Evolutionary conservation across 2,888 invertebrate genomes (phyloP).

Genomic region (Mesorhabditis belari): DNA sequence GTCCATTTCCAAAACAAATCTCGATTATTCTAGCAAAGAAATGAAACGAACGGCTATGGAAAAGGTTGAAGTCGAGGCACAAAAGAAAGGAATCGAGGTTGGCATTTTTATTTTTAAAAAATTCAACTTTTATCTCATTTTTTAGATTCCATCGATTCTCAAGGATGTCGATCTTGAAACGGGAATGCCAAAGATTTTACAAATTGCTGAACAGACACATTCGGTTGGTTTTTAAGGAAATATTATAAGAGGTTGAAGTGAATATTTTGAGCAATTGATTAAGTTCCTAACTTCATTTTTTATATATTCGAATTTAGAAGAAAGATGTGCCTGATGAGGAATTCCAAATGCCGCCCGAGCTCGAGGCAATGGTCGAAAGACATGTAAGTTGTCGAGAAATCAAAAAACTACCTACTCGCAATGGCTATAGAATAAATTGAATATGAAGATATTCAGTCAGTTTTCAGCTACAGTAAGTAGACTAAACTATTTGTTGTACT

Average conservation of each 20-base stretch:
- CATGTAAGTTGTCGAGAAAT: conserved; percentile 7
- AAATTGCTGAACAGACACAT: conserved; percentile 20
- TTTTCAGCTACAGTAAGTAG: no score
- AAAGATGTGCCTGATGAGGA: conserved; percentile 17
- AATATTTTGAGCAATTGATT: no score
- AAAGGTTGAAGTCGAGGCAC: conserved; percentile 50
- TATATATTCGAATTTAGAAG: no score
- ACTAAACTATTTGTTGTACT: no score
- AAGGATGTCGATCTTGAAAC: neutral
- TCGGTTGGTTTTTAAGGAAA: neutral
- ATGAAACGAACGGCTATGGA: conserved; percentile 46
- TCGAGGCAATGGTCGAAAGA: conserved; percentile 39
- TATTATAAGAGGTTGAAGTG: no score
- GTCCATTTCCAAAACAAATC: neutral
- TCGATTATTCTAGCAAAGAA: conserved; percentile 31
- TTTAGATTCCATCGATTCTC: neutral
- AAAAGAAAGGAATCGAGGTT: conserved; percentile 45
- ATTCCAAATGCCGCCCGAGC: conserved; percentile 12
- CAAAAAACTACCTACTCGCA: no score
- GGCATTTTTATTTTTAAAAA: no score
- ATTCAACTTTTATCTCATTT: no score
- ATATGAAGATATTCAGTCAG: no score
- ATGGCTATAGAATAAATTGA: no score
- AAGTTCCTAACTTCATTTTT: no score
- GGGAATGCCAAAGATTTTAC: conserved; percentile 45